Evolutionary conservation across 2,888 invertebrate species (phyloP).

Genomic region (Oscheius sp.): DNA sequence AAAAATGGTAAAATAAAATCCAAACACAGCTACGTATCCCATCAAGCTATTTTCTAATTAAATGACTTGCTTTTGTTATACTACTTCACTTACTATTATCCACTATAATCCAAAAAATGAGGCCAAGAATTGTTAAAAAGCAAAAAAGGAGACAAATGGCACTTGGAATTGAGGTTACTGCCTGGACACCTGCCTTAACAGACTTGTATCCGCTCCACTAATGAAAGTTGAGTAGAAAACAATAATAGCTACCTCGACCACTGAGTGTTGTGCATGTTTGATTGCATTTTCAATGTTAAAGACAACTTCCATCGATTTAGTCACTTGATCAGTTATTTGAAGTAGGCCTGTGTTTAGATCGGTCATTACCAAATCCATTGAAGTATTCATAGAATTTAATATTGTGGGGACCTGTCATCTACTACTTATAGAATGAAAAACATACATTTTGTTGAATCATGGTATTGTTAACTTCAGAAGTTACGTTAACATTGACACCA

Average conservation of each 20-base stretch:
- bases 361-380: no score
- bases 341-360: background rate
- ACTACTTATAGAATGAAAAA: background rate
- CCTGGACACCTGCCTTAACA: constrained; percentile 30
- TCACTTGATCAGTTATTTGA: background rate
- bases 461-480: no score
- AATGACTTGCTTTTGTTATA: background rate
- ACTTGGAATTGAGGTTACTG: constrained; percentile 34
- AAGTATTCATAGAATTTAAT: background rate
- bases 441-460: background rate
- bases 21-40: constrained; percentile 25
- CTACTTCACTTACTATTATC: background rate
- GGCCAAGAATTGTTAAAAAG: constrained; percentile 6
- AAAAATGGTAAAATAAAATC: constrained; percentile 30
- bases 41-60: background rate
- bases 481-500: no score
- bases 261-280: constrained; percentile 25
- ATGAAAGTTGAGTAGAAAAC: background rate
- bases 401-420: no score
- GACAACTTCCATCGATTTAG: constrained; percentile 18
- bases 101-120: constrained; percentile 6
- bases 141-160: constrained; percentile 36
- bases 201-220: constrained; percentile 35
- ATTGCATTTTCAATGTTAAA: constrained; percentile 31
- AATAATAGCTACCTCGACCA: constrained; percentile 30